Evolutionary conservation across 2,113 vertebrate genomes (phyloP).

Genomic region (Pyrgilauda ruficollis): DNA sequence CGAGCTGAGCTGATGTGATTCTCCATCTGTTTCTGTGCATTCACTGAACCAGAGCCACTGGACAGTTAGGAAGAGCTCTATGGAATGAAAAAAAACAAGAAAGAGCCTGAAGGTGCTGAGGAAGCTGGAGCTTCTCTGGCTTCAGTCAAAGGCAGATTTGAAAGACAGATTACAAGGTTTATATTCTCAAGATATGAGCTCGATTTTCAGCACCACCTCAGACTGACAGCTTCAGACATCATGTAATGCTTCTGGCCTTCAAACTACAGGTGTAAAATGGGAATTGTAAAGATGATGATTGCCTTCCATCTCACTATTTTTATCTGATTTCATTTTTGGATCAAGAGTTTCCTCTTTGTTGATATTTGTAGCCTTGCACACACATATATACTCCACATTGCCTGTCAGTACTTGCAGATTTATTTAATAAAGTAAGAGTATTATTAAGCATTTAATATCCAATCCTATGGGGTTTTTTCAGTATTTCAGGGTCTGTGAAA

Average conservation of each 20-base stretch:
- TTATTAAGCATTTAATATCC: not conserved
- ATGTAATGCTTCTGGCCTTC: not conserved
- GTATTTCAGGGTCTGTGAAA: not conserved
- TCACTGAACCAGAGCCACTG: conserved; percentile 52
- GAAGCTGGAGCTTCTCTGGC: not conserved
- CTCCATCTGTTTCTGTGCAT: conserved; percentile 58
- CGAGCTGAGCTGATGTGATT: conserved; percentile 28
- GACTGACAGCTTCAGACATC: not conserved
- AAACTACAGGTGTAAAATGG: not conserved
- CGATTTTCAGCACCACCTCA: not conserved
- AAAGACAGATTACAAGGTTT: not conserved
- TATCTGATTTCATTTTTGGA: not conserved
- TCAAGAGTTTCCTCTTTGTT: not conserved
- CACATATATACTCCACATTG: not conserved
- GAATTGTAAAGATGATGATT: not conserved
- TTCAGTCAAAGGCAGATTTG: not conserved
- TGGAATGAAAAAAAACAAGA: not conserved
- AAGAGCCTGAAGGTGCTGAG: not conserved
- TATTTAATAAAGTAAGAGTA: not conserved
- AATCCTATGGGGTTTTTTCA: not conserved
- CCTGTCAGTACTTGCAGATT: not conserved
- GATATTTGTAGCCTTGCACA: not conserved
- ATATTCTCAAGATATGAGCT: not conserved
- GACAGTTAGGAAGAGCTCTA: not conserved
- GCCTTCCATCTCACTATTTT: not conserved